Evolutionary conservation across 2,113 vertebrate species (phyloP), one percentile per base, ranked within the genome.

Genomic region (Carassius auratus): DNA sequence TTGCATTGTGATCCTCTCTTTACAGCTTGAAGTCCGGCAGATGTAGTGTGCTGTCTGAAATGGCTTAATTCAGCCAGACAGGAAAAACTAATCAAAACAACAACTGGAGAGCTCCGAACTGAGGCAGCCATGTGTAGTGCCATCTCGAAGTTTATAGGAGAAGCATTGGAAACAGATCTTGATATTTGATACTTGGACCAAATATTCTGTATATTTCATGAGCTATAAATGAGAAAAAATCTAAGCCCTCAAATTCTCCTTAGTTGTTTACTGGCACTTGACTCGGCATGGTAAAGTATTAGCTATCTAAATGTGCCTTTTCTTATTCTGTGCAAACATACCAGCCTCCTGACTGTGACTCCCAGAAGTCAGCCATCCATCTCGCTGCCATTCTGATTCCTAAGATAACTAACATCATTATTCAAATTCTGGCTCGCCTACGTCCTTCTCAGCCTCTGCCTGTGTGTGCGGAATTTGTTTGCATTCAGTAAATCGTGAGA

Each of bases 391-490:
- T 88, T 90, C 87, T 88, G 90, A 92, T 91, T 91, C 81, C 76
- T 83, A 77, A 78, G 89, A 91, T 90, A 92, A 84, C 90, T 73
- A 89, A 90, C 87, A 55, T 81, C 87, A 90, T 93, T 89, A 90
- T 83, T 91, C 88, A 93, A 91, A 92, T 90, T 85, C 9, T 86
- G 86, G 85, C 68, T 81, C 0, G 2, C 0, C 12, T 57, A 33
- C 74, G 84, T 84, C 88, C 33, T 33, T 83, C 30, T 7, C 1
- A 76, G 83, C 30, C 1, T 86, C 87, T 26, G 89, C 82, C 79
- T 50, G 76, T 81, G 21, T 75, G 78, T 45, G 83, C 12, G 85
- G 84, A 88, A 91, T 87, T 76, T 88, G 82, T 85, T 80, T 13
- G 78, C 86, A 81, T 90, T 86, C 81, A 59, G 77, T 81, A 88